These are phyloP conservation scores for Heteromormyrus szaboi DNA, from an alignment of 2,797 vertebrate genomes.

Conservation along the genomic window DNA sequence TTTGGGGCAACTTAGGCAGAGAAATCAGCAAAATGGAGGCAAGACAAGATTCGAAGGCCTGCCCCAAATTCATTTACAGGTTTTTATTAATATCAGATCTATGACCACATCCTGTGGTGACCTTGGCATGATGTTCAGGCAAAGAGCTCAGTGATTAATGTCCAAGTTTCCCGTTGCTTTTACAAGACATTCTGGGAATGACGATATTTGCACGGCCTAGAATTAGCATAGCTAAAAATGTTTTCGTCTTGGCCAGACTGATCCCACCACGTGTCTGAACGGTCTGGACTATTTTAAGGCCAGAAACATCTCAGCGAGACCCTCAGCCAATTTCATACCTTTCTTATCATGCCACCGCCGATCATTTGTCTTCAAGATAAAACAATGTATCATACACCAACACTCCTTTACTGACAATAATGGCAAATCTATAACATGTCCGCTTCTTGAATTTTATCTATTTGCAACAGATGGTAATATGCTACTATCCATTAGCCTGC, in stretches of 20 bases:
- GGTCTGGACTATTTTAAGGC: background rate
- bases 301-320: background rate
- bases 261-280: background rate
- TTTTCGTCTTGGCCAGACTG: background rate
- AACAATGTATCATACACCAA: constrained; percentile 35
- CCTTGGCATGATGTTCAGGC: background rate
- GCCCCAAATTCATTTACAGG: background rate
- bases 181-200: background rate
- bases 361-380: background rate
- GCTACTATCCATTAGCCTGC: constrained; percentile 67
- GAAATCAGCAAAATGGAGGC: background rate
- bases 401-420: constrained; percentile 49
- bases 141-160: background rate
- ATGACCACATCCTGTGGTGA: background rate
- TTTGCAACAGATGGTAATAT: constrained; percentile 67
- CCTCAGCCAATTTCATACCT: background rate
- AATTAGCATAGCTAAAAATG: background rate
- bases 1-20: background rate
- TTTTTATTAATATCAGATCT: background rate
- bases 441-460: constrained; percentile 62
- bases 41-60: background rate
- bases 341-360: background rate
- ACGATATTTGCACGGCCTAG: background rate
- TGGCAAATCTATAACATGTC: constrained; percentile 51
- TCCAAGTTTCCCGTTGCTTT: background rate